phyloP scores from a whole-genome alignment of 2,797 vertebrate genomes.

The Argyrosomus regius region DNA sequence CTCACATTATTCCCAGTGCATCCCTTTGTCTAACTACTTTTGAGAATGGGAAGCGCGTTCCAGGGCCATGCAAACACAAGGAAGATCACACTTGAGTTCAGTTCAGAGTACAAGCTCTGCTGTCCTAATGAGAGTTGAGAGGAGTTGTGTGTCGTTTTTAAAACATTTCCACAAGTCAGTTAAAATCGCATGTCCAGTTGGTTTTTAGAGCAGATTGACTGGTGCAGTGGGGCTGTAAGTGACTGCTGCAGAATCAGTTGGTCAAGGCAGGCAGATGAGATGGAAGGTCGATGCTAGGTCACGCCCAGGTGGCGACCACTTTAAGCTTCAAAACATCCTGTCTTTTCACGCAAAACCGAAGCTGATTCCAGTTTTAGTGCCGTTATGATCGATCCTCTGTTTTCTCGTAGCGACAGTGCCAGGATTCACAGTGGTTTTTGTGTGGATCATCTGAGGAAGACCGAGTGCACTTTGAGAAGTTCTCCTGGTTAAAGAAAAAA shows the following conservation, averaged over 20 bases:
- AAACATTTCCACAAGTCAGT: constrained; percentile 8
- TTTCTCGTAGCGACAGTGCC: constrained; percentile 10
- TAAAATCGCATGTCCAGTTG: constrained; percentile 36
- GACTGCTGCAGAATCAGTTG: not conserved
- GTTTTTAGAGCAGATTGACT: not conserved
- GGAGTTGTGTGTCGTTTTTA: not conserved
- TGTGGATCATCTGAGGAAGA: constrained; percentile 43
- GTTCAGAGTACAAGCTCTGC: constrained; percentile 8
- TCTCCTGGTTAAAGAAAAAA: not conserved
- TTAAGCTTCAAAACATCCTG: constrained; percentile 1
- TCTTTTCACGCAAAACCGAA: constrained; percentile 2
- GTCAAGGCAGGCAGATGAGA: constrained; percentile 13
- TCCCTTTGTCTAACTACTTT: constrained; percentile 13
- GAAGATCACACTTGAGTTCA: not conserved
- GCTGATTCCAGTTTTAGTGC: constrained; percentile 35
- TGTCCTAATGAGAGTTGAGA: not conserved
- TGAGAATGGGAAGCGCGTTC: constrained; percentile 11
- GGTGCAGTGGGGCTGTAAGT: not conserved
- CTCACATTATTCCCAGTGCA: not conserved
- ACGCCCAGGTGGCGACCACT: not conserved
- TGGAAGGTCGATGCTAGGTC: constrained; percentile 1
- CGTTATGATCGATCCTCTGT: not conserved
- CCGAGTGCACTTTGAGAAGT: constrained; percentile 11
- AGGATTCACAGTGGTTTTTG: constrained; percentile 38
- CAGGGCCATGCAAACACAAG: constrained; percentile 25